Conservation (phyloP, 2,888 invertebrate genomes). For the Steromphala cineraria region DNA sequence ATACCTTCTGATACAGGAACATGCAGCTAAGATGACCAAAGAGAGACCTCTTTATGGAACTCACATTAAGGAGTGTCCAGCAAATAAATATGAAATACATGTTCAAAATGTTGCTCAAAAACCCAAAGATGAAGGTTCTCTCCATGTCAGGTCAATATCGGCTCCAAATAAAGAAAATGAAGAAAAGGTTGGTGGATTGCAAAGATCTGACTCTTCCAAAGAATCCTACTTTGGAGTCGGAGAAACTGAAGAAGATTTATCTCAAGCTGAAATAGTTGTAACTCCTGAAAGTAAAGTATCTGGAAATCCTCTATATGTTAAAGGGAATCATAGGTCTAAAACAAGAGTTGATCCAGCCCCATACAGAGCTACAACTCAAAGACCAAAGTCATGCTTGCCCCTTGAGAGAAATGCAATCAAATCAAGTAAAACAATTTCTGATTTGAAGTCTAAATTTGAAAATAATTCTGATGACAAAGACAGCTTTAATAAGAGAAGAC, state of each 20-base stretch:
- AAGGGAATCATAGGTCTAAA: not conserved
- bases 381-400: not conserved
- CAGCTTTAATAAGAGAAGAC: not conserved
- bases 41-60: conserved; percentile 62
- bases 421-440: not conserved
- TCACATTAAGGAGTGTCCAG: conserved; percentile 51
- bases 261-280: not conserved
- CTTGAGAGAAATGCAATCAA: not conserved
- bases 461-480: not conserved
- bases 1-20: conserved; percentile 47
- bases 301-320: not conserved
- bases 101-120: conserved; percentile 31
- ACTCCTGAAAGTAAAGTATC: not conserved
- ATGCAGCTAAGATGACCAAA: conserved; percentile 36
- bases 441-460: conserved; percentile 12
- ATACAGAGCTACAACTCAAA: not conserved
- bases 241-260: not conserved
- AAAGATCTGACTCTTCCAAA: conserved; percentile 56
- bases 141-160: conserved; percentile 66
- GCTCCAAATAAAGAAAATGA: conserved; percentile 48
- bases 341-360: not conserved
- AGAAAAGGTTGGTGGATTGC: conserved; percentile 9
- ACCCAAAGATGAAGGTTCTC: conserved; percentile 31
- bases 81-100: conserved; percentile 52
- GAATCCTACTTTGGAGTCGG: conserved; percentile 53